Evolutionary conservation across 2,888 invertebrate species (phyloP).

Genomic region (Trichogramma dendrolimi): DNA sequence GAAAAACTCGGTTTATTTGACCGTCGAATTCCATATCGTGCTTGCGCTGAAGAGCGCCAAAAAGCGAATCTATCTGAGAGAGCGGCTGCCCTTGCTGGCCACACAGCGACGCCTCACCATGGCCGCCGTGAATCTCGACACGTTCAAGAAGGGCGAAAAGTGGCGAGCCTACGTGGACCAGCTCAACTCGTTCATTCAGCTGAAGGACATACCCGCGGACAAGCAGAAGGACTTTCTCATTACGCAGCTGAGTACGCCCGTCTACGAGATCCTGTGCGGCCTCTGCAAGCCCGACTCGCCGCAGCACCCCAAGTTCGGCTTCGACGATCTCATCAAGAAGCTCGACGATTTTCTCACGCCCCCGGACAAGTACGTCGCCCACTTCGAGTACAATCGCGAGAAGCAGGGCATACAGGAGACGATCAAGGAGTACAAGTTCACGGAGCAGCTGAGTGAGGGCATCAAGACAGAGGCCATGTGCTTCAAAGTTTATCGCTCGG

Average conservation of each 20-base stretch:
- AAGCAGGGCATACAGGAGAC: not conserved
- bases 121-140: not conserved
- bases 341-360: not conserved
- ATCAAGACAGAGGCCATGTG: constrained; percentile 11
- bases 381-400: constrained; percentile 1
- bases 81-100: no score
- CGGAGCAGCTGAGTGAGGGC: constrained; percentile 6
- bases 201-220: constrained; percentile 3
- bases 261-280: constrained; percentile 11
- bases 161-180: constrained; percentile 11
- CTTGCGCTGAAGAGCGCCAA: no score
- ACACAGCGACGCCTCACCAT: no score
- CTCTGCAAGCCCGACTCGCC: constrained; percentile 7
- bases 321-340: constrained; percentile 8
- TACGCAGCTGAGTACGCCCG: constrained; percentile 11
- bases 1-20: no score
- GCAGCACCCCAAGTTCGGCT: constrained; percentile 4
- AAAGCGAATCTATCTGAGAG: no score
- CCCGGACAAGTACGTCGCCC: not conserved
- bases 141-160: constrained; percentile 9
- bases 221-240: constrained; percentile 8
- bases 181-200: constrained; percentile 5
- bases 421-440: constrained; percentile 6
- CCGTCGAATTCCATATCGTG: no score
- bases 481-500: constrained; percentile 5